phyloP scores from a whole-genome alignment of 2,113 vertebrate genomes.

The Dromiciops gliroides region DNA sequence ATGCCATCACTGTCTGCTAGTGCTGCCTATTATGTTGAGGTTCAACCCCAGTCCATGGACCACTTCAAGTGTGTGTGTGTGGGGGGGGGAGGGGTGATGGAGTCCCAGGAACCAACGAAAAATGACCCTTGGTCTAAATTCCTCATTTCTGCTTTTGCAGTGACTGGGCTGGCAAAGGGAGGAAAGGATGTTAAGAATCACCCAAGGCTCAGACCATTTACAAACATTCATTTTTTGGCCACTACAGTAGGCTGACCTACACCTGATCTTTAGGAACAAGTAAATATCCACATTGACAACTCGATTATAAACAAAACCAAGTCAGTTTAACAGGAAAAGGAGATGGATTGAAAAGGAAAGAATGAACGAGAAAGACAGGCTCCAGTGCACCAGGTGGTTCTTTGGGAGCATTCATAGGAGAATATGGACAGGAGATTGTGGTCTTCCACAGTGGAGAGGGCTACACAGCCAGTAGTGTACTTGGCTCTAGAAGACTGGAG shows the following conservation, averaged over 20 bases:
- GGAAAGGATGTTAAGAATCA: not conserved
- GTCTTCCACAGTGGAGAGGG: not conserved
- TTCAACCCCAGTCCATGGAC: not conserved
- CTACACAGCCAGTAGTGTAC: not conserved
- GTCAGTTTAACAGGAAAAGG: not conserved
- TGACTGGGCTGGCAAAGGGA: not conserved
- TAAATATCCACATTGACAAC: not conserved
- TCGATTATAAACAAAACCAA: not conserved
- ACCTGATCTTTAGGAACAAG: not conserved
- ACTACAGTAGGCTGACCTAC: not conserved
- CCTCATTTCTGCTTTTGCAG: not conserved
- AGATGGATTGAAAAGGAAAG: not conserved
- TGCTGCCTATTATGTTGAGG: not conserved
- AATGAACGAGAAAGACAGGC: not conserved
- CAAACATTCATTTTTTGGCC: not conserved
- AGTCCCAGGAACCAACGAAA: not conserved
- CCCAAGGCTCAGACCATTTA: no score
- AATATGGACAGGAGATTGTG: not conserved
- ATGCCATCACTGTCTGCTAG: no score
- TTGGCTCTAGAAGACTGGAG: not conserved
- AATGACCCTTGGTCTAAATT: not conserved
- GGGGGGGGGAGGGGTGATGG: not conserved
- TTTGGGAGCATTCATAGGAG: not conserved
- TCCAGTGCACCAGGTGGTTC: not conserved
- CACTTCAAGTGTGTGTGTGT: not conserved